Conservation (phyloP, 2,797 vertebrate genomes). For the Peromyscus nudipes region DNA sequence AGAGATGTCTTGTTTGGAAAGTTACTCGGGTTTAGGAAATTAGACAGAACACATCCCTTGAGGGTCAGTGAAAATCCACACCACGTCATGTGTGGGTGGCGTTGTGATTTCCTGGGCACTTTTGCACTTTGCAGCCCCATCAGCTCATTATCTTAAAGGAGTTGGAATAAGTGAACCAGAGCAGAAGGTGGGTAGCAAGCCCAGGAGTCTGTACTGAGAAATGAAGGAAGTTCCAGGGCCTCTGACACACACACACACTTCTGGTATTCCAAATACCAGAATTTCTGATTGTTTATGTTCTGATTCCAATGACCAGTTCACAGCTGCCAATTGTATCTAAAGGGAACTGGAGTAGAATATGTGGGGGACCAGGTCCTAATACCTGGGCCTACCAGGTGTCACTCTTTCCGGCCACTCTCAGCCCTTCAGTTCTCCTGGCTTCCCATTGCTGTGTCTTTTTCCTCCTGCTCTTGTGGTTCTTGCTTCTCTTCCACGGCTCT, state of each 20-base stretch:
- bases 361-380: background rate
- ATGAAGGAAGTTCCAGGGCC: background rate
- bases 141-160: background rate
- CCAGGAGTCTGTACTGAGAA: background rate
- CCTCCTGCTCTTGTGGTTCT: background rate
- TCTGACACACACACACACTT: background rate
- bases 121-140: background rate
- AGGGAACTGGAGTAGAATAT: background rate
- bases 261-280: slow-evolving; percentile 3
- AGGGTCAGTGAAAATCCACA: background rate
- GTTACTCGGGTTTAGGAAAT: background rate
- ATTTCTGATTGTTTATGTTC: background rate
- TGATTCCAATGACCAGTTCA: background rate
- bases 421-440: background rate
- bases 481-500: background rate
- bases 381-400: background rate
- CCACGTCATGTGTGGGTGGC: background rate
- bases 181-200: background rate
- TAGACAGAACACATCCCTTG: background rate
- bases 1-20: background rate
- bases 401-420: background rate
- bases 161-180: background rate
- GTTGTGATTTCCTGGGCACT: background rate
- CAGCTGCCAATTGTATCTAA: background rate
- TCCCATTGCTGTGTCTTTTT: background rate